Evolutionary conservation across 2,888 invertebrate genomes (phyloP), one percentile per base, ranked within the genome.

Genomic region (Thumatha senex): DNA sequence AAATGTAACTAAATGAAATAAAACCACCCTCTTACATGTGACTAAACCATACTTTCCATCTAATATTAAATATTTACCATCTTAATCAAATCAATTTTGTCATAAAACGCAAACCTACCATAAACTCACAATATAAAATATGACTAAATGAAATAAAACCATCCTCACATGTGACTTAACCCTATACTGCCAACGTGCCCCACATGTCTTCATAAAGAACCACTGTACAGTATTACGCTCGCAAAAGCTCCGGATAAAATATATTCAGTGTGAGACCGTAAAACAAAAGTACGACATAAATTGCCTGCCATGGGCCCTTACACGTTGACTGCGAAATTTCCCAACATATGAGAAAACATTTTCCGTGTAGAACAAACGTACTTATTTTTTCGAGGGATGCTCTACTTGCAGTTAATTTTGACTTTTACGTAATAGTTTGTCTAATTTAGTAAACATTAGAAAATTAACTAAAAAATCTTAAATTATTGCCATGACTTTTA

Each of bases 301-400:
- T 85, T 81, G 78, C 72, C 80, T 72, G 70, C 74, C 68, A 70
- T 72, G 78, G 75, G 79, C 80, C 76, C 76, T 66, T 72, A 71
- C 82, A 85, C 84, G 87, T 83, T 85, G 84, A 79, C 84, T 72
- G 68, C 75, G 70, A 82, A 82, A 82, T 88, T 89, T 89, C 79
- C 82, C 81, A 76, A 81, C 89, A 89, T 89, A 88, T 89, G 89
- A 88, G 89, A 85, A 84, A 87, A 88, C 78, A 84, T 87, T 89
- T 87, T 86, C 81, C 80, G 76, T 73, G 66, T 65, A 62, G 51
- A 61, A 66, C 63, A 54, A 61, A 61, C 69, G 72, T 51, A 66
- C 73, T 77, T 73, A 73, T 67, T 51, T 56, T 50, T 53, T 5
- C 30, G 50, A 1, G 67, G 54, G 70, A 51, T 79, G 74, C 89